Evolutionary conservation across 2,797 vertebrate species (phyloP).

Genomic region (Sebastes melanostomus): DNA sequence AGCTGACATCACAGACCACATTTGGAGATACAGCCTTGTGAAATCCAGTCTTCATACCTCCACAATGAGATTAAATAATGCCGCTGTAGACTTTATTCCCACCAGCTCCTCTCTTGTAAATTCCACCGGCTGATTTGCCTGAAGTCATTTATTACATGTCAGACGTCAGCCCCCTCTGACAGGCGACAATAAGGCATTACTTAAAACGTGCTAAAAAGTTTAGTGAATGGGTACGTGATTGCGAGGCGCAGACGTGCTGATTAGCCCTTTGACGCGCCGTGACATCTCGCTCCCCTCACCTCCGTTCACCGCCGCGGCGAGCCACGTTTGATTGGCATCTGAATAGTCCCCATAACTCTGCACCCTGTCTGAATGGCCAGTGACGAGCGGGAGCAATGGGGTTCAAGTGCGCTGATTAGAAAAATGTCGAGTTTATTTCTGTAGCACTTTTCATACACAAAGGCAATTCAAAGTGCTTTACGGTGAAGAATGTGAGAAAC

Average conservation of each 20-base stretch:
- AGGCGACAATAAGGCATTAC: conserved; percentile 42
- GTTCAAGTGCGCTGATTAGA: conserved; percentile 64
- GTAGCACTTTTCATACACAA: neutral
- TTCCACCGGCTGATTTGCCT: neutral
- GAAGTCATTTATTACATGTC: conserved; percentile 42
- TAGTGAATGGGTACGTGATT: conserved; percentile 79
- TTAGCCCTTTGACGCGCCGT: conserved; percentile 62
- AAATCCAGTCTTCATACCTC: neutral
- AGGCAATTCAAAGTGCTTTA: neutral
- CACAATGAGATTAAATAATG: neutral
- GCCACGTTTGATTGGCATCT: conserved; percentile 58
- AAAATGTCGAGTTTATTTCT: conserved; percentile 37
- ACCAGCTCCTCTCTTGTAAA: neutral
- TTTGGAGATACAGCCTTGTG: neutral
- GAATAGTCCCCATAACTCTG: conserved; percentile 45
- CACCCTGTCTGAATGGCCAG: conserved; percentile 56
- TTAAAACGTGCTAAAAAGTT: conserved; percentile 44
- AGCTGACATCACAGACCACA: neutral
- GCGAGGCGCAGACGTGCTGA: conserved; percentile 64
- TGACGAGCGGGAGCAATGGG: conserved; percentile 61
- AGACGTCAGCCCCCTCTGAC: conserved; percentile 47
- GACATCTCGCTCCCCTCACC: conserved; percentile 54
- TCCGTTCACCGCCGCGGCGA: neutral
- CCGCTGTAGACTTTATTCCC: neutral
- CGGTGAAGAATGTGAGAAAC: neutral